Conservation (phyloP, 2,113 vertebrate species). For the Hoplias malabaricus region DNA sequence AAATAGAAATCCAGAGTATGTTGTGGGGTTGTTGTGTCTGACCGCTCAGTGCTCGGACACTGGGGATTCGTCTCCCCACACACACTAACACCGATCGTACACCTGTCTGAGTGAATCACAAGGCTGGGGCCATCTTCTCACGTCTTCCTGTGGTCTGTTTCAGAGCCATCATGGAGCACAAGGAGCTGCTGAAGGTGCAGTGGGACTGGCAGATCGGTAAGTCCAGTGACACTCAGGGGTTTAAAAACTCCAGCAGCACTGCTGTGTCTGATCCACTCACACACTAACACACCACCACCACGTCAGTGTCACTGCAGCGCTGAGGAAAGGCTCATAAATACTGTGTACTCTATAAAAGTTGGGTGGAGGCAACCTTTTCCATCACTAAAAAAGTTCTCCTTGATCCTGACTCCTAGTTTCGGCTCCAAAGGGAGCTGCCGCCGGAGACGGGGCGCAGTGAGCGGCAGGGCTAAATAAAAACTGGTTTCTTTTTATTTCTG, state of each 20-base stretch:
- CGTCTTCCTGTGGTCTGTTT: constrained; percentile 53
- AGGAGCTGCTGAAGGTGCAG: constrained; percentile 91
- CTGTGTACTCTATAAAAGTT: no score
- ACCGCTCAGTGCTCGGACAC: not conserved
- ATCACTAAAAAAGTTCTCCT: constrained; percentile 5
- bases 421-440: not conserved
- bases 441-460: not conserved
- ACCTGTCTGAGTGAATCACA: constrained; percentile 21
- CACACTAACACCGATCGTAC: not conserved
- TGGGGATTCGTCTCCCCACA: constrained; percentile 8
- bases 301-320: no score
- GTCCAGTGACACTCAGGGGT: no score
- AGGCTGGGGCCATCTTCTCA: not conserved
- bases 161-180: constrained; percentile 96
- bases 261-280: no score
- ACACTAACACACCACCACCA: no score
- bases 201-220: constrained; percentile 99
- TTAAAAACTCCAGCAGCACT: no score
- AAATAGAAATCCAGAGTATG: constrained; percentile 2
- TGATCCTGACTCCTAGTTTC: not conserved
- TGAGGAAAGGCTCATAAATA: no score
- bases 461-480: constrained; percentile 26
- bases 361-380: no score
- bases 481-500: not conserved
- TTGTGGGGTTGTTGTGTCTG: not conserved